These are phyloP conservation scores for Holothuria scabra DNA, from an alignment of 53 echinoderm and acorn worm species.

Conservation along the genomic window DNA sequence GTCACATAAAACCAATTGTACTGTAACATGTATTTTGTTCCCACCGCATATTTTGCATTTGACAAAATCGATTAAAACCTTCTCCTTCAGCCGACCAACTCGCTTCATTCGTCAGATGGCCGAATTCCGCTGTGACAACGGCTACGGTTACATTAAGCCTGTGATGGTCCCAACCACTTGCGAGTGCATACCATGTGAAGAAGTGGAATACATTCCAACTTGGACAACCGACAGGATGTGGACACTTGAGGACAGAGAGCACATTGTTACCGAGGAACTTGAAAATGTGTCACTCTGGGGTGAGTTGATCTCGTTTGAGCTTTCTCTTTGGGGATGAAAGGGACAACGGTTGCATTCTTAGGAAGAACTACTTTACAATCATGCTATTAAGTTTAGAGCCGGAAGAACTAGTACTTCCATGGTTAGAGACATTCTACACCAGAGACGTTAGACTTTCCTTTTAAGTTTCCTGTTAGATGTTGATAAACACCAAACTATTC, in stretches of 20 bases:
- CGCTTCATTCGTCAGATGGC: slow-evolving; percentile 80
- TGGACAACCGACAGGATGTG: slow-evolving; percentile 79
- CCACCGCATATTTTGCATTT: neutral
- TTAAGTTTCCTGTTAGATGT: no score
- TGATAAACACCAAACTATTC: no score
- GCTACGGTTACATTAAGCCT: slow-evolving; percentile 72
- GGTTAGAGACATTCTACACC: no score
- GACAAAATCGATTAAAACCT: no score
- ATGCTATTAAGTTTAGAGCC: no score
- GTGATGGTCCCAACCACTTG: slow-evolving; percentile 77
- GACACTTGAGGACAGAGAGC: slow-evolving; percentile 56
- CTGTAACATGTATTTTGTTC: no score
- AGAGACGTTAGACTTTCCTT: no score
- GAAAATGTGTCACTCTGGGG: slow-evolving; percentile 72
- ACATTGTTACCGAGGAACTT: slow-evolving; percentile 17
- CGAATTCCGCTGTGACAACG: slow-evolving; percentile 87
- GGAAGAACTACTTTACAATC: no score
- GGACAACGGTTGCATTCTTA: no score
- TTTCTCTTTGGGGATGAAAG: no score
- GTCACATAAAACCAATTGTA: no score
- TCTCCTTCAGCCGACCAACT: slow-evolving; percentile 76
- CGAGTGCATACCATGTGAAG: slow-evolving; percentile 92
- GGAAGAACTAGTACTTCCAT: no score
- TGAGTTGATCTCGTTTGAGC: slow-evolving; percentile 9
- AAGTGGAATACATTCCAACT: slow-evolving; percentile 61